Percentiles rank a stretch among this genome's conserved stretches.
phyloP scores from a whole-genome alignment of 92 coral and sea anemone species.

The Porites cylindrica region DNA sequence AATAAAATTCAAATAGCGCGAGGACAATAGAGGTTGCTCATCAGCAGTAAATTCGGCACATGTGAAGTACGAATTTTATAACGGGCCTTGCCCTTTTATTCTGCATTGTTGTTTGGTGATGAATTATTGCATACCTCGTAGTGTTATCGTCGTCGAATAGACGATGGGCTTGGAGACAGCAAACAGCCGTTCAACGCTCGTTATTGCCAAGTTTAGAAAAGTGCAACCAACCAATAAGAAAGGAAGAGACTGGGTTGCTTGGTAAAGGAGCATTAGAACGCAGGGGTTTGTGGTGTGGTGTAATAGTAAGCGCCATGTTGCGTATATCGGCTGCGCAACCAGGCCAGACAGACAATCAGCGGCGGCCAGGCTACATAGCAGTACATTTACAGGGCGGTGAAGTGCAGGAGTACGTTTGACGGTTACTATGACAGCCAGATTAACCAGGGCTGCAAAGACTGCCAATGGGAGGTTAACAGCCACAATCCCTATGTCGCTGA shows the following conservation, averaged over 20 bases:
- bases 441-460: conserved; percentile 19
- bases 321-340: conserved; percentile 49
- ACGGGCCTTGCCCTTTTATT: too few species aligned
- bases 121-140: conserved; percentile 13
- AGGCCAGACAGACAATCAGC: conserved; percentile 66
- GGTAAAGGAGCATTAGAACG: conserved; percentile 3
- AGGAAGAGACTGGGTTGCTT: conserved; percentile 26
- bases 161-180: conserved; percentile 34
- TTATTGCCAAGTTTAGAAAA: conserved; percentile 24
- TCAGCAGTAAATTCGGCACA: too few species aligned
- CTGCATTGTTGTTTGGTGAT: too few species aligned
- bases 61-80: too few species aligned
- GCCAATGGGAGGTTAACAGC: neutral
- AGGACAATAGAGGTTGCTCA: too few species aligned
- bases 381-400: conserved; percentile 54
- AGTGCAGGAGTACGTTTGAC: conserved; percentile 44
- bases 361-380: conserved; percentile 63
- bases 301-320: conserved; percentile 35
- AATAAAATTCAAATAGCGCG: too few species aligned
- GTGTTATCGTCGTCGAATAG: conserved; percentile 7
- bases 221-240: conserved; percentile 23
- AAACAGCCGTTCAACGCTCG: conserved; percentile 35
- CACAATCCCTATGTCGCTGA: conserved; percentile 4
- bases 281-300: conserved; percentile 18
- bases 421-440: conserved; percentile 46